Percentiles rank a stretch among this genome's conserved stretches.
phyloP scores from a whole-genome alignment of 1,140 invertebrate species.

The Pteromalus puparum region DNA sequence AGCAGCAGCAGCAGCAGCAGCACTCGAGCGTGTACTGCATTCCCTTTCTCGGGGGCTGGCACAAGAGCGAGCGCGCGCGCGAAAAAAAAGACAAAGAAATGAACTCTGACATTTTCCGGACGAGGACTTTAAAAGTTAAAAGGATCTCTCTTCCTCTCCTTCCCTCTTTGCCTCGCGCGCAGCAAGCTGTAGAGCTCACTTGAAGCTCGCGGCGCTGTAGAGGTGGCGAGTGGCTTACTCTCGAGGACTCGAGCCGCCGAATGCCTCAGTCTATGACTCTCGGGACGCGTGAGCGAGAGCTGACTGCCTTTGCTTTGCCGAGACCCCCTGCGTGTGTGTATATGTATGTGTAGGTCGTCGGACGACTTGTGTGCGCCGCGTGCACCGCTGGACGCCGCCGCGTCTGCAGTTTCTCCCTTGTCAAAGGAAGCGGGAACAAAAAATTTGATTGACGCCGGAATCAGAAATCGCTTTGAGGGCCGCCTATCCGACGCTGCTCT shows the following conservation, averaged over 20 bases:
- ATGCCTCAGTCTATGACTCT: conserved; percentile 41
- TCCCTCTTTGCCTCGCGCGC: not conserved
- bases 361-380: not conserved
- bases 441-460: conserved; percentile 36
- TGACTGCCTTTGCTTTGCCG: not conserved
- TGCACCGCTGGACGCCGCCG: not conserved
- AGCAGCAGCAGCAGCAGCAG: too few relatives aligned
- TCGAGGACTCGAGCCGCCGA: conserved; percentile 26
- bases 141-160: not conserved
- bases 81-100: not conserved
- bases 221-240: conserved; percentile 45
- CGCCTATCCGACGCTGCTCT: not conserved
- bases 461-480: conserved; percentile 30
- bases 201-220: not conserved
- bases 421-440: conserved; percentile 14
- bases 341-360: not conserved
- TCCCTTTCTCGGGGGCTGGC: not conserved
- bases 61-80: not conserved
- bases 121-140: conserved; percentile 36
- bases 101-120: conserved; percentile 15
- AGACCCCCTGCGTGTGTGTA: not conserved
- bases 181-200: not conserved
- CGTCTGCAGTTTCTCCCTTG: conserved; percentile 16
- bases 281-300: not conserved
- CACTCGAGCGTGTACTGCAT: not conserved